phyloP scores from a whole-genome alignment of 2,113 vertebrate genomes.

The Uria lomvia region DNA sequence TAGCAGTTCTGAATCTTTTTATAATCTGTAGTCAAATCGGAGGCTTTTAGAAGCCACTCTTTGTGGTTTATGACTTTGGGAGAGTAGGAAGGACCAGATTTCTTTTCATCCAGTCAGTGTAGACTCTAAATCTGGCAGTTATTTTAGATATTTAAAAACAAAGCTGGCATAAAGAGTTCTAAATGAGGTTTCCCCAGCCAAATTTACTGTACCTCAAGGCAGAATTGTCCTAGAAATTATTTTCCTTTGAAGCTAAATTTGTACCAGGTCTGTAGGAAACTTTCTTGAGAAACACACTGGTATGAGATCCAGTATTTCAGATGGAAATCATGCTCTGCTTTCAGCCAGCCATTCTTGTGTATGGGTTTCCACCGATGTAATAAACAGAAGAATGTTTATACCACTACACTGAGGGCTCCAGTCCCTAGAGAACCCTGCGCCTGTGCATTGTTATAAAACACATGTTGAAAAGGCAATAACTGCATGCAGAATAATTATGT shows the following conservation, averaged over 20 bases:
- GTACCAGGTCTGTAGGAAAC: not conserved
- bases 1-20: not conserved
- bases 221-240: slow-evolving; percentile 10
- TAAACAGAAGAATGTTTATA: not conserved
- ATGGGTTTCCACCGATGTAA: not conserved
- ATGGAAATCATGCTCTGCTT: not conserved
- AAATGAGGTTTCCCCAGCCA: not conserved
- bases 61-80: not conserved
- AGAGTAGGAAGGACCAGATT: not conserved
- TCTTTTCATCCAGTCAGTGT: not conserved
- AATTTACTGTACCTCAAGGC: not conserved
- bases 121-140: not conserved
- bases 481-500: not conserved
- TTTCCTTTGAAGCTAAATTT: not conserved
- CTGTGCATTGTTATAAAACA: not conserved
- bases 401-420: accelerated
- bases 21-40: not conserved
- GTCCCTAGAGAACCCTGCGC: not conserved
- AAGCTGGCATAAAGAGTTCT: slow-evolving; percentile 10
- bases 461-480: not conserved
- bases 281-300: not conserved
- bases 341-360: not conserved
- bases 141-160: not conserved
- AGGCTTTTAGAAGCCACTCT: not conserved
- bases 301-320: not conserved